Evolutionary conservation across 2,888 invertebrate species (phyloP), one percentile per base, ranked within the genome.

Genomic region (Hirtodrosophila confusa): DNA sequence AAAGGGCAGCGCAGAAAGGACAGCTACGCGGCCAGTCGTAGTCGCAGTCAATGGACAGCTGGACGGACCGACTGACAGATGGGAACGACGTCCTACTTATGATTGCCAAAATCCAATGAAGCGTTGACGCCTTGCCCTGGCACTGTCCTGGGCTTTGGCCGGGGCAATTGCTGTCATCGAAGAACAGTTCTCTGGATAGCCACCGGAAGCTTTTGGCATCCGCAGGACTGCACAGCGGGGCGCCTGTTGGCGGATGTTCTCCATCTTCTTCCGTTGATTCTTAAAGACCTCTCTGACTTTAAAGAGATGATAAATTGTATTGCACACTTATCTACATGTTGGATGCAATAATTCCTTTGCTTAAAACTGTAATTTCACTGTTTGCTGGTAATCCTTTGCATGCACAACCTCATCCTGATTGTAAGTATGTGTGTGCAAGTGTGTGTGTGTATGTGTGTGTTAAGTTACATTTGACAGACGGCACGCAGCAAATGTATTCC

Each of bases 21-120:
- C 56, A 36, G 9, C 27, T 4, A 39, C 35, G 57, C 40, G 69
- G 17, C 49, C 54, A 58, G 49, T 47, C 55, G 36, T 48, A 57
- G 73, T 12, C 31, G 55, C 53, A 56, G 73, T 23, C 24, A 31
- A 31, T 2, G 9, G 31, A 54, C 31, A 41, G 29, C 11, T 4
- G 37, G 33, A 35, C 43, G 29, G 49, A 51, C 39, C 51, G 45
- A 27, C 31, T 8, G 31, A 31, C 31, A 31, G 31, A 31, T 31
- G 7, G 39, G 40, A 47, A 41, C 57, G 43, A 56, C 44, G 67
- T 67, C 10, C 68, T 74, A 73, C 74, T 74, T 74, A 77, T 74
- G 74, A 74, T 74, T 74, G 74, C 74, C 68, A 77, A 74, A 77
- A 77, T 73, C 77, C 74, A 74, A 74, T 74, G 77, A 77, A 74